Evolutionary conservation across 2,113 vertebrate species (phyloP).

Genomic region (Plectropomus leopardus): DNA sequence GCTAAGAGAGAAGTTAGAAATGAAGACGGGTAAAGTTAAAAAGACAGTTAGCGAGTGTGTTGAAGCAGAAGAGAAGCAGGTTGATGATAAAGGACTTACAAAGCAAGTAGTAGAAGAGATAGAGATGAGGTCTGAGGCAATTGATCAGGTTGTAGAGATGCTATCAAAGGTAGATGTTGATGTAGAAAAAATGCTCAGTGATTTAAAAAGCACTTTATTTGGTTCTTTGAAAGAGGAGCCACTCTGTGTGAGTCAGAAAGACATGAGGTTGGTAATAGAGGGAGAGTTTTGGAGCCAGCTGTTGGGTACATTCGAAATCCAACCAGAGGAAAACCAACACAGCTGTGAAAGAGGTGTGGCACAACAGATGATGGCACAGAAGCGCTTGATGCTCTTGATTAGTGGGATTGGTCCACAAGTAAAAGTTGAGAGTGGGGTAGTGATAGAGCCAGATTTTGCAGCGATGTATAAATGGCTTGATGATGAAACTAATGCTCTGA

Average conservation of each 20-base stretch:
- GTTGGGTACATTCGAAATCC: constrained; percentile 49
- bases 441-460: constrained; percentile 36
- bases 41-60: constrained; percentile 39
- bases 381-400: constrained; percentile 67
- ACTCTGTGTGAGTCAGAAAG: constrained; percentile 49
- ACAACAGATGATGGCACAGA: constrained; percentile 75
- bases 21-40: constrained; percentile 30
- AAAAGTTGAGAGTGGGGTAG: constrained; percentile 33
- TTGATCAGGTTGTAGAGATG: constrained; percentile 77
- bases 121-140: constrained; percentile 77
- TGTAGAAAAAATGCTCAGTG: constrained; percentile 63
- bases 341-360: constrained; percentile 55
- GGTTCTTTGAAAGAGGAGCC: constrained; percentile 53
- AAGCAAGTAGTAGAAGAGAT: constrained; percentile 81
- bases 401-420: constrained; percentile 48
- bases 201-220: constrained; percentile 77
- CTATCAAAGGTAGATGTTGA: constrained; percentile 73
- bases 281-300: constrained; percentile 82
- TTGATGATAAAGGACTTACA: constrained; percentile 62
- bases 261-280: constrained; percentile 72
- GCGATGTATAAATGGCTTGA: constrained; percentile 71
- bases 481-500: constrained; percentile 58
- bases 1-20: constrained; percentile 67
- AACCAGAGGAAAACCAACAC: constrained; percentile 37
- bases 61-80: constrained; percentile 58